Evolutionary conservation across 1,140 invertebrate genomes (phyloP).

Genomic region (Leucophenga varia): DNA sequence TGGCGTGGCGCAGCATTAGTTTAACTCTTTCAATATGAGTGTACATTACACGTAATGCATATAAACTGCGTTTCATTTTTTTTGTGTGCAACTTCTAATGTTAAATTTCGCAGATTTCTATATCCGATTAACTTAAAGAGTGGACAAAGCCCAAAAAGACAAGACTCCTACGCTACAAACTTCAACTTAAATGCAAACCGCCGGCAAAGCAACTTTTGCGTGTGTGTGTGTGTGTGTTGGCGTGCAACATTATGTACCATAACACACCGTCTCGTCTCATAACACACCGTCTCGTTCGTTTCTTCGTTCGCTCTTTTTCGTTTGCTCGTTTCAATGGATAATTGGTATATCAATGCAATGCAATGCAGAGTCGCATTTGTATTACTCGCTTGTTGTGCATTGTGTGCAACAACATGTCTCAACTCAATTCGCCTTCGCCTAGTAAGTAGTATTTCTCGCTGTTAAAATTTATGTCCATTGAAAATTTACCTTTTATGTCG

Average conservation of each 20-base stretch:
- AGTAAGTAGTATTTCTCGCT: no score
- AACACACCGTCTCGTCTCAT: no score
- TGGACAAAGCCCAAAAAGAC: no score
- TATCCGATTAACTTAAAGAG: constrained; percentile 16
- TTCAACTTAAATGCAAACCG: no score
- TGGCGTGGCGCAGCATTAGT: background rate
- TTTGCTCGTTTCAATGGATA: constrained; percentile 26
- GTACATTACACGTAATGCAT: background rate
- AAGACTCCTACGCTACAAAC: no score
- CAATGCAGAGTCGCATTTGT: constrained; percentile 17
- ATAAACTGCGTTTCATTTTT: no score
- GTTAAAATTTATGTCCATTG: constrained; percentile 42
- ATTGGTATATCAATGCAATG: constrained; percentile 42
- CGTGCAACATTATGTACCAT: no score
- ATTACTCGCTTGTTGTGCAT: no score
- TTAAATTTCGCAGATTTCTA: constrained; percentile 38
- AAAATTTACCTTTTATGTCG: constrained; percentile 37
- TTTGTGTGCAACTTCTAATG: constrained; percentile 34
- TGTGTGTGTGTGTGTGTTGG: constrained; percentile 35
- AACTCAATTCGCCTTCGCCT: no score
- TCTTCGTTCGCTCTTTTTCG: constrained; percentile 1
- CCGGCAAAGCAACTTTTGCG: background rate
- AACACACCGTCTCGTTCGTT: constrained; percentile 16
- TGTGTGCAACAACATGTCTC: no score
- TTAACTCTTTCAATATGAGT: background rate